Percentiles rank a stretch among this genome's conserved stretches.
These are phyloP conservation scores for Yponomeuta evonymella DNA, from an alignment of 2,888 invertebrate species.

Conservation along the genomic window DNA sequence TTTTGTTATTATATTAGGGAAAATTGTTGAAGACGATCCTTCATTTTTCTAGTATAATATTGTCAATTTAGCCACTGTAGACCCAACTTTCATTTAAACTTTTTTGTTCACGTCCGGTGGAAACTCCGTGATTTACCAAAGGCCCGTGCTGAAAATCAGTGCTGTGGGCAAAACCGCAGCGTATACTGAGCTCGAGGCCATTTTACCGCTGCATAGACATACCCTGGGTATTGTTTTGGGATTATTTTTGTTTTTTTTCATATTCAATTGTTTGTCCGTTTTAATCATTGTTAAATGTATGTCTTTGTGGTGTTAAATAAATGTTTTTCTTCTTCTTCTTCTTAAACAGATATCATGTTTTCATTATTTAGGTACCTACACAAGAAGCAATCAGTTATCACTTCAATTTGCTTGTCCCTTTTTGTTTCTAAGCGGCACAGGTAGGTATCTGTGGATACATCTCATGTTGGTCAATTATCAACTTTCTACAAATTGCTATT, in stretches of 20 bases:
- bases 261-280: too few species aligned
- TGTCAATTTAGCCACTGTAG: slow-evolving; percentile 59
- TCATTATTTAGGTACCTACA: slow-evolving; percentile 41
- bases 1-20: slow-evolving; percentile 37
- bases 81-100: slow-evolving; percentile 43
- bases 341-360: slow-evolving; percentile 35
- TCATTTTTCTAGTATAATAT: slow-evolving; percentile 60
- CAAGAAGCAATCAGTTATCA: slow-evolving; percentile 48
- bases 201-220: too few species aligned
- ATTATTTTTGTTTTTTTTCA: too few species aligned
- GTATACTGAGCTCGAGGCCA: too few species aligned
- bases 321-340: too few species aligned
- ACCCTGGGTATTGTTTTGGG: too few species aligned
- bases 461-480: slow-evolving; percentile 38
- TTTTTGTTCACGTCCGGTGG: too few species aligned
- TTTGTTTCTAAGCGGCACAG: not conserved
- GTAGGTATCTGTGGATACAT: slow-evolving; percentile 25
- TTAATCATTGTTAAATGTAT: too few species aligned
- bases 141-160: too few species aligned
- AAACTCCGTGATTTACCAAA: too few species aligned
- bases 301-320: too few species aligned
- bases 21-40: slow-evolving; percentile 53
- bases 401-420: slow-evolving; percentile 27
- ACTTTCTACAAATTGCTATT: slow-evolving; percentile 54
- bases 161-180: too few species aligned